phyloP scores from a whole-genome alignment of 2,888 invertebrate species.

The Scrobipalpa atriplicella region DNA sequence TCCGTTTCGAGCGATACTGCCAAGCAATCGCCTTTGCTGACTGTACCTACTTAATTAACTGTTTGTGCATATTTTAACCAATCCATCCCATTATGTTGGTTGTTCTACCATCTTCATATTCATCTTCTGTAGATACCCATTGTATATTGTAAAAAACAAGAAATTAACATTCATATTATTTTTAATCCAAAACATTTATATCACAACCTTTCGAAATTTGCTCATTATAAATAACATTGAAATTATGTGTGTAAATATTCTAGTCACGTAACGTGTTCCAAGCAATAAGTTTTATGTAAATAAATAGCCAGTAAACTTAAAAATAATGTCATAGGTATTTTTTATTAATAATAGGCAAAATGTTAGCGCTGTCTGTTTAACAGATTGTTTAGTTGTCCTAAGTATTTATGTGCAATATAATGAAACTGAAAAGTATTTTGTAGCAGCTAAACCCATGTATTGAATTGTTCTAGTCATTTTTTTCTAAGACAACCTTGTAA shows the following conservation, averaged over 20 bases:
- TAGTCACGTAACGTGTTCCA: conserved; percentile 63
- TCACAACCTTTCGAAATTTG: neutral
- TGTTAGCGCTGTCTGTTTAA: conserved; percentile 24
- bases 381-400: conserved; percentile 8
- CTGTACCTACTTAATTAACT: too few species aligned
- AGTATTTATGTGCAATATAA: conserved; percentile 22
- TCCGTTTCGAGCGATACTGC: too few species aligned
- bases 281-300: conserved; percentile 64
- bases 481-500: conserved; percentile 1
- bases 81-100: too few species aligned
- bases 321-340: conserved; percentile 1
- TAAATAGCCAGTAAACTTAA: conserved; percentile 16
- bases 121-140: too few species aligned
- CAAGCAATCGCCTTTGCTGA: too few species aligned
- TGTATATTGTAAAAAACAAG: too few species aligned
- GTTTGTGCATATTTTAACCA: too few species aligned
- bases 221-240: conserved; percentile 43
- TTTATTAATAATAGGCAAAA: neutral
- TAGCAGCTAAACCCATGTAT: conserved; percentile 12
- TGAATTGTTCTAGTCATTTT: conserved; percentile 15
- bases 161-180: too few species aligned
- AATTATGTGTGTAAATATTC: conserved; percentile 46
- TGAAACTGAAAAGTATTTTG: neutral
- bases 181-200: neutral
- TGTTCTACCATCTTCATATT: too few species aligned